A percentile compares a stretch with the other conserved stretches of the same genome.
These are phyloP conservation scores for Andrena bucephala DNA, from an alignment of 2,888 invertebrate genomes.

Conservation along the genomic window DNA sequence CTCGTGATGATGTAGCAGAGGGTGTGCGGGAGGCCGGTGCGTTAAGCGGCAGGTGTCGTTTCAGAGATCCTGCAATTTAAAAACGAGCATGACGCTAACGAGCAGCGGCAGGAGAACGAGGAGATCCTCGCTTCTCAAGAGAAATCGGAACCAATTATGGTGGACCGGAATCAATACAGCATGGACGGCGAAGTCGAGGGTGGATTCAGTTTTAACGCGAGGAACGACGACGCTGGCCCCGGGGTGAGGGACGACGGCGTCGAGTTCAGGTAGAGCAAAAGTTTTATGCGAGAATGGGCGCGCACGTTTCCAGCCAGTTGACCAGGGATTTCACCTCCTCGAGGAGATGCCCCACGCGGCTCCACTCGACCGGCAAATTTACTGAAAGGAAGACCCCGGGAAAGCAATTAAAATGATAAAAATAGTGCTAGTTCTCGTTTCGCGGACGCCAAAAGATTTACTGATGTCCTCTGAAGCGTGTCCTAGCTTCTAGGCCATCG, in stretches of 20 bases:
- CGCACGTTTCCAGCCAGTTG: background rate
- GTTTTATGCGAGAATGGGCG: constrained; percentile 18
- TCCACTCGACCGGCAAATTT: background rate
- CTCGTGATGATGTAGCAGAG: background rate
- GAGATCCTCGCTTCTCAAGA: constrained; percentile 67
- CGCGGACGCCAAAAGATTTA: background rate
- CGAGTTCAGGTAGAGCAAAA: constrained; percentile 75
- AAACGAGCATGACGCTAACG: constrained; percentile 72
- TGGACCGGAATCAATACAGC: constrained; percentile 79
- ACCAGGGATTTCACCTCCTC: background rate
- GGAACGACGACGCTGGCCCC: constrained; percentile 71
- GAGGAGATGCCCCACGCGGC: background rate
- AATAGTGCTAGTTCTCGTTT: background rate
- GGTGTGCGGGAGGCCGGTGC: background rate
- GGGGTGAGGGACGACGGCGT: constrained; percentile 76
- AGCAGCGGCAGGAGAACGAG: constrained; percentile 61
- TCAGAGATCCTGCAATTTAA: constrained; percentile 82
- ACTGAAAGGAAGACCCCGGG: background rate
- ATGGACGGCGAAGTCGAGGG: constrained; percentile 69
- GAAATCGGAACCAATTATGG: constrained; percentile 74
- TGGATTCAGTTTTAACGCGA: constrained; percentile 64
- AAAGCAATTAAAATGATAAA: constrained; percentile 13
- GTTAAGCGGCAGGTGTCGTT: constrained; percentile 49
- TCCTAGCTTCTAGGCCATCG: constrained; percentile 1
- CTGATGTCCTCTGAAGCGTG: background rate